Evolutionary conservation across 2,797 vertebrate species (phyloP).

Genomic region (Lutjanus argentimaculatus): DNA sequence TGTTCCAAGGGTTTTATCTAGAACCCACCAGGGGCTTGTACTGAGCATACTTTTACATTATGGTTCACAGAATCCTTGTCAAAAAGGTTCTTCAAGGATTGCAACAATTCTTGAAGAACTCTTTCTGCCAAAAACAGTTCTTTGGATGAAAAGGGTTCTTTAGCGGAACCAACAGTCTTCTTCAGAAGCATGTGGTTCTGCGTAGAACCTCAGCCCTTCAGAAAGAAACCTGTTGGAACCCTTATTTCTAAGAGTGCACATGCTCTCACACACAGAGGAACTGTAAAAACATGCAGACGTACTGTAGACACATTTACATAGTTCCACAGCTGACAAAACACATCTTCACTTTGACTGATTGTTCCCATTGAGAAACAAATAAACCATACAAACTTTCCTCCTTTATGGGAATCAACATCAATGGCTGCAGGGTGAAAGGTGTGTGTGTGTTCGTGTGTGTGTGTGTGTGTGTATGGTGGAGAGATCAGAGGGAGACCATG

Average conservation of each 20-base stretch:
- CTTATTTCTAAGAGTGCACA: not conserved
- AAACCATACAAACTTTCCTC: constrained; percentile 65
- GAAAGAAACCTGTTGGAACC: too few relatives aligned
- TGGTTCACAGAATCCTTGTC: too few relatives aligned
- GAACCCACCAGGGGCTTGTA: too few relatives aligned
- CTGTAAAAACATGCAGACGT: constrained; percentile 43
- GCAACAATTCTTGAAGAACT: too few relatives aligned
- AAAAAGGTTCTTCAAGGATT: too few relatives aligned
- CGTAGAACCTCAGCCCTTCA: too few relatives aligned
- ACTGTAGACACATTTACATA: constrained; percentile 48
- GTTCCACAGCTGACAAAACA: constrained; percentile 71
- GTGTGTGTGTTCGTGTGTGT: constrained; percentile 19
- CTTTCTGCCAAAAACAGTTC: too few relatives aligned
- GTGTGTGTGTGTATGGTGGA: constrained; percentile 22
- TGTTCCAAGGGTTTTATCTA: too few relatives aligned
- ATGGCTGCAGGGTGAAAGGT: constrained; percentile 59
- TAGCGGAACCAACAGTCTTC: too few relatives aligned
- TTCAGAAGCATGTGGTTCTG: too few relatives aligned
- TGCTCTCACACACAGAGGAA: not conserved
- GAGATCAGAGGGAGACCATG: constrained; percentile 51
- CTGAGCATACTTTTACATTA: too few relatives aligned
- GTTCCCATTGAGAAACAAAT: constrained; percentile 75
- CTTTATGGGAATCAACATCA: constrained; percentile 50
- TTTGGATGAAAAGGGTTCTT: too few relatives aligned
- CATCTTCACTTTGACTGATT: constrained; percentile 58